These are phyloP conservation scores for Kryptolebias ocellatus DNA, from an alignment of 2,797 vertebrate species.

Conservation along the genomic window DNA sequence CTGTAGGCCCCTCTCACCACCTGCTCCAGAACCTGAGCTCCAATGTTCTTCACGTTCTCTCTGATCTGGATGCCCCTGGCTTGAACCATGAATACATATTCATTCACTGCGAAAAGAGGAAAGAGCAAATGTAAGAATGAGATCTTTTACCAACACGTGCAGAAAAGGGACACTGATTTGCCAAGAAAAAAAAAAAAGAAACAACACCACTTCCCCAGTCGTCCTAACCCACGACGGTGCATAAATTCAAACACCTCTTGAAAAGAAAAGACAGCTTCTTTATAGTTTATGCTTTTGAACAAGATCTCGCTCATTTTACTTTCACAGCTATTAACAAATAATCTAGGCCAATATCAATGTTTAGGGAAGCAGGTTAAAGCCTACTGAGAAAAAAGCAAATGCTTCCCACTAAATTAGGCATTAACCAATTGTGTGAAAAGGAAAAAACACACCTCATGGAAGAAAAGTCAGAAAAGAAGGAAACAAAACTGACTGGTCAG, in stretches of 20 bases:
- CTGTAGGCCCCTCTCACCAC: constrained; percentile 92
- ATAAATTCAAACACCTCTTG: neutral
- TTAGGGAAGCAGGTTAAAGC: constrained; percentile 1
- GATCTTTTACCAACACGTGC: neutral
- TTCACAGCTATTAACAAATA: neutral
- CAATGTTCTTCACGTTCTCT: constrained; percentile 92
- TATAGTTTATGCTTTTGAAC: neutral
- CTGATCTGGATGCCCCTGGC: constrained; percentile 93
- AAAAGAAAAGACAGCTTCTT: neutral
- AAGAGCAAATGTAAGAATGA: neutral
- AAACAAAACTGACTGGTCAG: neutral
- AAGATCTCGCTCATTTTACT: neutral
- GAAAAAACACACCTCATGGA: constrained; percentile 23
- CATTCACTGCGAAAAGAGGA: constrained; percentile 87
- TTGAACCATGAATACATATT: constrained; percentile 99
- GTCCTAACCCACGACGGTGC: neutral
- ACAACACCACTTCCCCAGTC: too few relatives aligned
- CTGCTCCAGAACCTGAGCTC: constrained; percentile 95
- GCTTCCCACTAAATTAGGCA: constrained; percentile 31
- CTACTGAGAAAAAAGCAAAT: neutral
- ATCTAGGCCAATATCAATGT: neutral
- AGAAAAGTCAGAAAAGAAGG: neutral
- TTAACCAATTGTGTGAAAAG: constrained; percentile 34
- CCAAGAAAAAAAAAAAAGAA: neutral
- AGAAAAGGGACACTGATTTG: neutral